Evolutionary conservation across 2,797 vertebrate genomes (phyloP).

Genomic region (Amphiprion clarkii): DNA sequence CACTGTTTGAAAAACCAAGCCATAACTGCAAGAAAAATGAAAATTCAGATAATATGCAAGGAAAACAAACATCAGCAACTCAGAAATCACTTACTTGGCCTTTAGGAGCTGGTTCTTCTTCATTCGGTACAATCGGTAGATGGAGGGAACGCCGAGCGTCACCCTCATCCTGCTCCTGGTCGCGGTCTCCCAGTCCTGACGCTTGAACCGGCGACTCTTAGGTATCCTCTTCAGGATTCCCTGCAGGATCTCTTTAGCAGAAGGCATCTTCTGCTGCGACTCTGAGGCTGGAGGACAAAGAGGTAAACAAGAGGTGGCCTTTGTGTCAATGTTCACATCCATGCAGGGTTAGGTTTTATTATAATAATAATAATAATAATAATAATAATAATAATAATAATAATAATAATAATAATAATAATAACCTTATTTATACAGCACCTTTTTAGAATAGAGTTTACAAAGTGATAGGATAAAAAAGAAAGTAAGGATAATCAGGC

Average conservation of each 20-base stretch:
- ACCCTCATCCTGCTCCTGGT: slow-evolving; percentile 56
- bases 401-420: too few species aligned
- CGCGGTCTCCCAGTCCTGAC: slow-evolving; percentile 20
- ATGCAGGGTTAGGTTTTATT: background rate
- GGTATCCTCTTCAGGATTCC: slow-evolving; percentile 77
- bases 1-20: too few species aligned
- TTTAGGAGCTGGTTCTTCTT: slow-evolving; percentile 78
- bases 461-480: background rate
- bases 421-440: too few species aligned
- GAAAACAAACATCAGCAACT: background rate
- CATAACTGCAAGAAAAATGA: background rate
- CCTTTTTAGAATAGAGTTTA: too few species aligned
- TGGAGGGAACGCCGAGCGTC: slow-evolving; percentile 81
- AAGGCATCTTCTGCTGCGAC: slow-evolving; percentile 51
- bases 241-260: slow-evolving; percentile 70
- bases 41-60: background rate
- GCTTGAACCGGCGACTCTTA: background rate
- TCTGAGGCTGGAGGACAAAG: slow-evolving; percentile 32
- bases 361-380: too few species aligned
- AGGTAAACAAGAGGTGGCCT: background rate
- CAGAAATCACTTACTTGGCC: slow-evolving; percentile 71
- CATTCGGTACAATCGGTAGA: slow-evolving; percentile 77
- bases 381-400: too few species aligned
- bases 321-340: background rate
- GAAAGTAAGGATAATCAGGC: background rate